These are phyloP conservation scores for Noctuana brunneofusca DNA, from an alignment of 2,888 invertebrate genomes.

Conservation along the genomic window DNA sequence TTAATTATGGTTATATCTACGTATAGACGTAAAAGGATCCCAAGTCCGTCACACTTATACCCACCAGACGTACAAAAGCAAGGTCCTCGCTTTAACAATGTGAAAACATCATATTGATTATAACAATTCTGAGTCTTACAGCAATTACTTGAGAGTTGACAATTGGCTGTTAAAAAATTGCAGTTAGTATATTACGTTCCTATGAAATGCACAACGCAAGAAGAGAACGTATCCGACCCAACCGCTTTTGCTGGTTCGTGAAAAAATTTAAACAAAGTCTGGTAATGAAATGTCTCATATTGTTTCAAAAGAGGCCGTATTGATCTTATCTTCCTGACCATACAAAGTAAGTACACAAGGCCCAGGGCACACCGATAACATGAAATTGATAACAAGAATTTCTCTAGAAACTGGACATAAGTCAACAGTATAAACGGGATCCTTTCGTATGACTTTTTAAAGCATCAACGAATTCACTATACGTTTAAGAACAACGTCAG, in stretches of 20 bases:
- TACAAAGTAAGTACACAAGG: constrained; percentile 46
- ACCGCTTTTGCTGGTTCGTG: constrained; percentile 73
- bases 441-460: neutral
- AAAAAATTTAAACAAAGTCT: constrained; percentile 54
- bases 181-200: constrained; percentile 56
- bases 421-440: neutral
- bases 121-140: constrained; percentile 60
- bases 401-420: constrained; percentile 52
- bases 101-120: constrained; percentile 38
- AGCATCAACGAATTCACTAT: no score
- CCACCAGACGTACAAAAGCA: constrained; percentile 77
- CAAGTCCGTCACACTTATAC: constrained; percentile 73
- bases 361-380: constrained; percentile 50
- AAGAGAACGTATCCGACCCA: constrained; percentile 77
- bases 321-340: constrained; percentile 28
- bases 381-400: constrained; percentile 56
- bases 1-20: constrained; percentile 72
- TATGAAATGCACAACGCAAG: constrained; percentile 58
- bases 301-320: constrained; percentile 33
- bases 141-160: constrained; percentile 55
- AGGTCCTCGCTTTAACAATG: constrained; percentile 47
- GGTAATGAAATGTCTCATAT: constrained; percentile 25
- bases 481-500: no score
- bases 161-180: constrained; percentile 46
- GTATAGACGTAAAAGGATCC: constrained; percentile 75